These are phyloP conservation scores for Gymnorhina tibicen DNA, from an alignment of 2,113 vertebrate genomes.

Conservation along the genomic window DNA sequence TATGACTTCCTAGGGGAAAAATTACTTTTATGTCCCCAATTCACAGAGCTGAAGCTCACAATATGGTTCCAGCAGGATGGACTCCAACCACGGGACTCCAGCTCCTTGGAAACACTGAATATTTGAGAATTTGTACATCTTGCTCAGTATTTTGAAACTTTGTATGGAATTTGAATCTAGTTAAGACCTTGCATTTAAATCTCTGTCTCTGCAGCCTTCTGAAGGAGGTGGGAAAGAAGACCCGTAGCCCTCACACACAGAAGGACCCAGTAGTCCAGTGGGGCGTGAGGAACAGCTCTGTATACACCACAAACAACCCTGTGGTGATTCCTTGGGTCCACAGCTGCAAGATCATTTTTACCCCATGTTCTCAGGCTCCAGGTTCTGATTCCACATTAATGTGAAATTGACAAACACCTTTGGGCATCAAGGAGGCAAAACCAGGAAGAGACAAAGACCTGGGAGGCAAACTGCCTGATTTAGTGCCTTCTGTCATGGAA, in stretches of 20 bases:
- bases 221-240: not conserved
- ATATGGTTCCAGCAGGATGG: not conserved
- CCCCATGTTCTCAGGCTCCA: not conserved
- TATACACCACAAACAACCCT: not conserved
- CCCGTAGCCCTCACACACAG: not conserved
- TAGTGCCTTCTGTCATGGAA: not conserved
- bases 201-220: not conserved
- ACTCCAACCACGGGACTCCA: not conserved
- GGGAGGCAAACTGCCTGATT: not conserved
- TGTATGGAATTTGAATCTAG: not conserved
- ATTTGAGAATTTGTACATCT: not conserved
- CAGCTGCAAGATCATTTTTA: not conserved
- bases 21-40: not conserved
- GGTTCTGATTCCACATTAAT: not conserved
- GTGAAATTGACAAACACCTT: not conserved
- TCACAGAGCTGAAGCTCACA: not conserved
- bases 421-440: not conserved
- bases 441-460: not conserved
- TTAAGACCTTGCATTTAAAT: not conserved
- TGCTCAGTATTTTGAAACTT: not conserved
- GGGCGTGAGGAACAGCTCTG: not conserved
- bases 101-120: not conserved
- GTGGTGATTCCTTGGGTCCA: not conserved
- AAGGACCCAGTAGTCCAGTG: not conserved
- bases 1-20: not conserved